Conservation (phyloP, 2,113 vertebrate genomes). For the Notarius quadriscutis region DNA sequence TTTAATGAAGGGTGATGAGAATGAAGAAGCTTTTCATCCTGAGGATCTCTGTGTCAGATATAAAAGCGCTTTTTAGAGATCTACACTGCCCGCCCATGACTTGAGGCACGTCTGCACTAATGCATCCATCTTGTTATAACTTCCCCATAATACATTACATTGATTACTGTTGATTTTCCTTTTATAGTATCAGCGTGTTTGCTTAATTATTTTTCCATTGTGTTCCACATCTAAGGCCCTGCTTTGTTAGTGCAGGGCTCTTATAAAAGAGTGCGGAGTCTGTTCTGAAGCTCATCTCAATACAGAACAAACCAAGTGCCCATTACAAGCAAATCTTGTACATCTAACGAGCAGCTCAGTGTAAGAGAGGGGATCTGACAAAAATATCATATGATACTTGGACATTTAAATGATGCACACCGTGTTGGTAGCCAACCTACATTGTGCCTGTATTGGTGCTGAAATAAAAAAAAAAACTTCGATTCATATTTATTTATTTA, state of each 20-base stretch:
- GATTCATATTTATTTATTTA: neutral
- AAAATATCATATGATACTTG: neutral
- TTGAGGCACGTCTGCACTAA: conserved; percentile 70
- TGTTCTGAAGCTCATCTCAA: conserved; percentile 4
- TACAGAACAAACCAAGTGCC: neutral
- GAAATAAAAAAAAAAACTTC: neutral
- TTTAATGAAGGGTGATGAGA: conserved; percentile 68
- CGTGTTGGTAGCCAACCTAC: no score
- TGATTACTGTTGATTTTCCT: conserved; percentile 62
- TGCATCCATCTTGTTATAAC: conserved; percentile 76
- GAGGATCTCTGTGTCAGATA: conserved; percentile 62
- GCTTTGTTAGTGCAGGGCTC: conserved; percentile 29
- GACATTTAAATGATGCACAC: neutral
- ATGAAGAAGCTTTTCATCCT: conserved; percentile 65
- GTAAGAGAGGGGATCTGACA: neutral
- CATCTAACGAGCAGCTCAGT: neutral
- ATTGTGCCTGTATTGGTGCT: neutral
- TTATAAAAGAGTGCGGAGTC: conserved; percentile 19
- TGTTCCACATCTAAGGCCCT: conserved; percentile 69
- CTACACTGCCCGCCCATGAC: conserved; percentile 55
- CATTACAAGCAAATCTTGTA: conserved; percentile 28
- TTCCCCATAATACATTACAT: conserved; percentile 71
- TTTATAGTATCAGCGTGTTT: conserved; percentile 71
- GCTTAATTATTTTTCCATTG: conserved; percentile 74
- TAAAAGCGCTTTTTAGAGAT: conserved; percentile 69